Percentiles rank a stretch among this genome's conserved stretches.
These are phyloP conservation scores for Nothura maculosa DNA, from an alignment of 2,797 vertebrate species.

Conservation along the genomic window DNA sequence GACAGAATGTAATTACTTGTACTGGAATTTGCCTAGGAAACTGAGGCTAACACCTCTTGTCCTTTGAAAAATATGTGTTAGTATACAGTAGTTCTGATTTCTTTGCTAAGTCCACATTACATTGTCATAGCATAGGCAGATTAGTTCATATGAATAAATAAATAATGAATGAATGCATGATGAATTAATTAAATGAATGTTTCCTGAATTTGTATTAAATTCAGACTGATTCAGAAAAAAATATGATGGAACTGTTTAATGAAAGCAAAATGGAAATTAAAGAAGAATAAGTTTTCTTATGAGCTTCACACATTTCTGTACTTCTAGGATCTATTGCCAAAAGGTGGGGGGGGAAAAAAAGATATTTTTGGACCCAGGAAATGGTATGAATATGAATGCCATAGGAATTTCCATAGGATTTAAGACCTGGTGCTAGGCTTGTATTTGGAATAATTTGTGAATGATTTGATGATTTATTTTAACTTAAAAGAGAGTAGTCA, in stretches of 20 bases:
- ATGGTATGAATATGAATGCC: not conserved
- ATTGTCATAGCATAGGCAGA: not conserved
- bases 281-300: not conserved
- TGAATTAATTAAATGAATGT: not conserved
- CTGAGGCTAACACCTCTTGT: not conserved
- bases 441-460: not conserved
- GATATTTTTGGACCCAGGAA: not conserved
- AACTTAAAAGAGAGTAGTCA: not conserved
- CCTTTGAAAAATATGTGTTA: slow-evolving; percentile 22
- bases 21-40: slow-evolving; percentile 45
- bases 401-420: not conserved
- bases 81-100: not conserved
- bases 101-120: not conserved
- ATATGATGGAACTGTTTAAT: not conserved
- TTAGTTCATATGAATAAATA: not conserved
- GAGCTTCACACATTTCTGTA: not conserved
- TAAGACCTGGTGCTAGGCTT: not conserved
- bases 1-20: slow-evolving; percentile 28
- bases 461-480: not conserved
- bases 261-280: not conserved
- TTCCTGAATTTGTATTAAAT: not conserved
- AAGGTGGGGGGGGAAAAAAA: not conserved
- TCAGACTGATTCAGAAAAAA: not conserved
- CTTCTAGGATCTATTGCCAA: not conserved
- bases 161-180: too few relatives aligned